Evolutionary conservation across 2,113 vertebrate species (phyloP).

Genomic region (Paralichthys olivaceus): DNA sequence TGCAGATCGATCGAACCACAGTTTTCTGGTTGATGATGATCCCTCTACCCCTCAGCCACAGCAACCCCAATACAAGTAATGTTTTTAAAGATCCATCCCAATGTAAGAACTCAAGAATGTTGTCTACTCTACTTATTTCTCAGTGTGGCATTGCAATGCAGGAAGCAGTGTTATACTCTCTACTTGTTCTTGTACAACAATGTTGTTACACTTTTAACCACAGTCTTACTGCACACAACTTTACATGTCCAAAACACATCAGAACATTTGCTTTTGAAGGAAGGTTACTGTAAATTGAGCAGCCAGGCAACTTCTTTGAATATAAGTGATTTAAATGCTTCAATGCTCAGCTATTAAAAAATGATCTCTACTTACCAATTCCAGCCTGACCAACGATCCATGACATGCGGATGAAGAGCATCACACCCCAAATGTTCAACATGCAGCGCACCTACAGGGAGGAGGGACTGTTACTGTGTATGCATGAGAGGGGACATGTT

Average conservation of each 20-base stretch:
- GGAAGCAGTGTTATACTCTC: background rate
- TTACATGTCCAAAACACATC: background rate
- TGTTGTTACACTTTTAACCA: background rate
- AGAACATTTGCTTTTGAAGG: background rate
- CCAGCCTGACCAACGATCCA: constrained; percentile 99
- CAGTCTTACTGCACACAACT: background rate
- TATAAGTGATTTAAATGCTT: background rate
- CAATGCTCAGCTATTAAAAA: background rate
- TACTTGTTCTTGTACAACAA: background rate
- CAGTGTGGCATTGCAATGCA: background rate
- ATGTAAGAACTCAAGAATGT: too few relatives aligned
- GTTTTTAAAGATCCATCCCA: background rate
- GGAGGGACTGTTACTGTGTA: constrained; percentile 41
- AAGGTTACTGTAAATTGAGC: background rate
- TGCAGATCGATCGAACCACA: too few relatives aligned
- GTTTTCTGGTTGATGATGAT: too few relatives aligned
- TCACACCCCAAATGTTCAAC: constrained; percentile 99
- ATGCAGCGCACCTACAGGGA: constrained; percentile 94
- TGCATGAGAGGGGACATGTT: background rate
- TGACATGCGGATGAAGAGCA: constrained; percentile 98
- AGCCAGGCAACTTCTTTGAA: background rate
- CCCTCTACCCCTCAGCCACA: background rate
- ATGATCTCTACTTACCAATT: constrained; percentile 86
- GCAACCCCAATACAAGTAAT: background rate
- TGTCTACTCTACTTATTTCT: background rate